Base-by-base conservation (phyloP, 2,797 vertebrate genomes). In the Lithobates pipiens region DNA sequence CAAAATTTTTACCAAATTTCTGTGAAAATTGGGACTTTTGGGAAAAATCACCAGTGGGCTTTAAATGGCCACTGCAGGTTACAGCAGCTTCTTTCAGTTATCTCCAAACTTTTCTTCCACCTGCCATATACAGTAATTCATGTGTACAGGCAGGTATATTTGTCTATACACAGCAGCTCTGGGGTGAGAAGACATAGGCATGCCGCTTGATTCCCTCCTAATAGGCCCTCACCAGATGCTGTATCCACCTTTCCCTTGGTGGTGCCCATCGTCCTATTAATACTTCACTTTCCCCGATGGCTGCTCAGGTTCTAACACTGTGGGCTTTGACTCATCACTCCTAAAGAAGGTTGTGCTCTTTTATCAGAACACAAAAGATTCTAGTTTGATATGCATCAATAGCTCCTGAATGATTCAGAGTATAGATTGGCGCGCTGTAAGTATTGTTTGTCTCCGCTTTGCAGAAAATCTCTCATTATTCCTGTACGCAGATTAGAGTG, bases 401-500 rank as follows among this genome's bases (percentile, higher is more conserved):
- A 44, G 34, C 57, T 78, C 76, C 76, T 63, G 54, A 61, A 61
- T 61, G 54, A 61, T 61, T 61, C 54, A 61, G 54, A 61, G 54
- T 61, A 23, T 61, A 61, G 54, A 61, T 61, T 23, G 54, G 54
- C 7, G 1, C 2, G 54, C 54, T 61, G 54, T 61, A 61, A 61
- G 54, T 23, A 61, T 61, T 61, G 54, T 61, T 61, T 61, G 54
- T n/a, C 54, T 61, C 54, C 21, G 21, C 54, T 61, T 61, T 23
- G 54, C 54, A 61, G 54, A 61, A 61, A 61, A 61, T 61, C 54
- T 61, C 7, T 61, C 21, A 61, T 61, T 61, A 61, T 61, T 61
- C 54, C 54, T 5, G 54, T 61, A 61, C 54, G n/a, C 54, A 61
- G 54, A 61, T 61, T 61, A 61, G 54, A 61, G 21, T 23, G 8